Evolutionary conservation across 2,113 vertebrate species (phyloP).

Genomic region (Serilophus lunatus): DNA sequence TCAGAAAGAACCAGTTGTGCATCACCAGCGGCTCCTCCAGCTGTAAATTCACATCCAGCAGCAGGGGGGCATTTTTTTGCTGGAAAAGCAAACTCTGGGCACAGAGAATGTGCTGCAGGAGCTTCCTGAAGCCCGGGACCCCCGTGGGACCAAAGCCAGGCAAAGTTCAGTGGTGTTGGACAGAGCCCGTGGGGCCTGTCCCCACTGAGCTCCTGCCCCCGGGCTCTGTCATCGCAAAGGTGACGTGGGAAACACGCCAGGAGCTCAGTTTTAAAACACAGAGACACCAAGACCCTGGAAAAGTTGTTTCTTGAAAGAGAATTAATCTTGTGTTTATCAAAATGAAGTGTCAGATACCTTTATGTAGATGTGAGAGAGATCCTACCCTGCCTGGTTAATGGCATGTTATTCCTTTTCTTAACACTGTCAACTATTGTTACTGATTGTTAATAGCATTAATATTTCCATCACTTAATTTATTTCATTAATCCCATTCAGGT

Average conservation of each 20-base stretch:
- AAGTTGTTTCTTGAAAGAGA: slow-evolving; percentile 1
- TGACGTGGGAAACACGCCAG: rapidly evolving
- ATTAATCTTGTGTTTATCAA: slow-evolving; percentile 35
- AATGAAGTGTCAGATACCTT: slow-evolving; percentile 43
- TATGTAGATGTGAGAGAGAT: background rate
- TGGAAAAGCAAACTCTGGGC: background rate
- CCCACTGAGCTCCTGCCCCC: background rate
- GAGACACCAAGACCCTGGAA: background rate
- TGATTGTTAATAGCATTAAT: slow-evolving; percentile 67
- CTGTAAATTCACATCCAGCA: background rate
- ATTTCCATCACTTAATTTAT: slow-evolving; percentile 71
- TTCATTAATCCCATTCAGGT: slow-evolving; percentile 68
- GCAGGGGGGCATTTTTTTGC: background rate
- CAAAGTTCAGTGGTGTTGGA: rapidly evolving
- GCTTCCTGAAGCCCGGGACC: background rate
- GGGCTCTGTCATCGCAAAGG: background rate
- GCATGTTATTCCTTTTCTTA: slow-evolving; percentile 53
- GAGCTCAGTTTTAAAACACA: background rate
- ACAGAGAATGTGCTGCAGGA: background rate
- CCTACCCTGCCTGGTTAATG: slow-evolving; percentile 24
- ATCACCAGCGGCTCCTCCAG: background rate
- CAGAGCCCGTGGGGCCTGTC: rapidly evolving
- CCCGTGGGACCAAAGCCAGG: background rate
- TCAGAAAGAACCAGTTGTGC: background rate
- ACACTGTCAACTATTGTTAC: slow-evolving; percentile 61